Evolutionary conservation across 2,113 vertebrate genomes (phyloP).

Genomic region (Atractosteus spatula): DNA sequence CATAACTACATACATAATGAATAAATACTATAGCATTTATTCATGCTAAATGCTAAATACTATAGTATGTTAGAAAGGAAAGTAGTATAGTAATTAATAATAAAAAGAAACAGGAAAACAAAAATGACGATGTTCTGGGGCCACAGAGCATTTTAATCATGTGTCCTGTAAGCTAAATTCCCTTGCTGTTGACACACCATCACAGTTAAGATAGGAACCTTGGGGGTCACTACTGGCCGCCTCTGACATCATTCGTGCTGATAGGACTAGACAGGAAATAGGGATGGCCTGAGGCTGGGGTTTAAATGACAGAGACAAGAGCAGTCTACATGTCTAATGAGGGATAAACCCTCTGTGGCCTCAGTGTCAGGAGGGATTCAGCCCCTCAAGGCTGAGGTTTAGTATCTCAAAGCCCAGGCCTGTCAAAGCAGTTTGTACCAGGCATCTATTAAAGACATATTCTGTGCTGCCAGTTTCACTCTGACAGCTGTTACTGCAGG

Average conservation of each 20-base stretch:
- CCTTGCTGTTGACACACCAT: not conserved
- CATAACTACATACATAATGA: no score
- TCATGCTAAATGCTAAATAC: no score
- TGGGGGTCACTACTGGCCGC: not conserved
- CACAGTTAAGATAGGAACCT: not conserved
- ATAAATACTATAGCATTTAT: no score
- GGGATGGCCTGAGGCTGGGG: not conserved
- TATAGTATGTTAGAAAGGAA: no score
- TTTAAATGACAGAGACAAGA: no score
- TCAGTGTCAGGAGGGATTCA: not conserved
- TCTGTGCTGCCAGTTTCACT: not conserved
- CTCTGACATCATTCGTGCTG: no score
- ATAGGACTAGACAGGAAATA: not conserved
- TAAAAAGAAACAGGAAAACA: no score
- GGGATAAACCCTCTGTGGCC: not conserved
- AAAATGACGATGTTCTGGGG: no score
- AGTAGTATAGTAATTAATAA: no score
- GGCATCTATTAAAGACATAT: not conserved
- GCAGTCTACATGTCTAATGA: no score
- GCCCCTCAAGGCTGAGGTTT: not conserved
- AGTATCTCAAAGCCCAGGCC: not conserved
- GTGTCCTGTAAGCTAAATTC: no score
- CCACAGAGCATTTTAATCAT: no score
- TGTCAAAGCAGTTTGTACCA: not conserved
- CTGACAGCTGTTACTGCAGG: not conserved